Percentiles rank a stretch among this genome's conserved stretches.
Conservation (phyloP, 2,113 vertebrate genomes). For the Gambusia affinis region DNA sequence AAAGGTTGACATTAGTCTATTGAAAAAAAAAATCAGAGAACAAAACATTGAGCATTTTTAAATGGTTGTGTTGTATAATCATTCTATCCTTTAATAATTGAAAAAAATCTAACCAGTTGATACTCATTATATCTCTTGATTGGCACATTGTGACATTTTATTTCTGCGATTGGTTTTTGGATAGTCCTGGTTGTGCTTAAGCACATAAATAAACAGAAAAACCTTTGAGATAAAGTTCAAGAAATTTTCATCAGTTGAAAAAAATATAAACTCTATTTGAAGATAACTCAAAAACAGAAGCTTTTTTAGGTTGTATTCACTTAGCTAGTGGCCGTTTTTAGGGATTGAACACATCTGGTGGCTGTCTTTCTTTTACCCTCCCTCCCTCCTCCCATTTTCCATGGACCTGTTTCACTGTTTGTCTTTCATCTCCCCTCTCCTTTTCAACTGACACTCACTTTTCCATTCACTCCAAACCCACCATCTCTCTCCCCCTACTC, state of each 20-base stretch:
- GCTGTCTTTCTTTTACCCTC: slow-evolving; percentile 36
- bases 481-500: slow-evolving; percentile 42
- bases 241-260: neutral
- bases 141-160: too few relatives aligned
- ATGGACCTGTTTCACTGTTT: slow-evolving; percentile 59
- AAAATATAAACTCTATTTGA: slow-evolving; percentile 4
- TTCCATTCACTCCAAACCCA: slow-evolving; percentile 45
- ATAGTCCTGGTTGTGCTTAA: neutral
- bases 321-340: slow-evolving; percentile 19
- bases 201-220: neutral
- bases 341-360: slow-evolving; percentile 62
- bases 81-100: too few relatives aligned
- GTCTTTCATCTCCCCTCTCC: slow-evolving; percentile 72
- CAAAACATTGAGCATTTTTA: too few relatives aligned
- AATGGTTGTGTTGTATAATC: too few relatives aligned
- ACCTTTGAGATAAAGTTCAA: neutral
- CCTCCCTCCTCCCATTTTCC: slow-evolving; percentile 18
- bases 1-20: too few relatives aligned
- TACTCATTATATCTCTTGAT: too few relatives aligned
- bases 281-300: slow-evolving; percentile 26
- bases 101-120: too few relatives aligned
- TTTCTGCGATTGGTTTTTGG: too few relatives aligned
- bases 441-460: slow-evolving; percentile 71
- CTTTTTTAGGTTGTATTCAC: slow-evolving; percentile 28
- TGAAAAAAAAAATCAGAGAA: too few relatives aligned